Base-by-base conservation (phyloP, 1,140 invertebrate species). In the Drosophila lacteicornis region DNA sequence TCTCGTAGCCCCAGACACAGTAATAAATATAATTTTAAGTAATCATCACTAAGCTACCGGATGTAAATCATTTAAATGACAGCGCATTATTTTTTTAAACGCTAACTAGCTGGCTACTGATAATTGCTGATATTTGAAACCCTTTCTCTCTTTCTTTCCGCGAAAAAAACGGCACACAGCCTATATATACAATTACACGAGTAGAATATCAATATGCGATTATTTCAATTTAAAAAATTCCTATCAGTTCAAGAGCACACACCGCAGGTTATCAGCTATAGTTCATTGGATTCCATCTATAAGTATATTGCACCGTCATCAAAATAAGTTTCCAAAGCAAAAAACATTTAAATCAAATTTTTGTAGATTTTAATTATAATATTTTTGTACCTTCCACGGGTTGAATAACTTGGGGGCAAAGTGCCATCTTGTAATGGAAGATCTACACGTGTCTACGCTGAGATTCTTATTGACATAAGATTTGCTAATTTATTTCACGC, bases 211-310 rank as follows among this genome's bases (percentile, higher is more conserved):
- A 22, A 53, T 19, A 17, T 13, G 42, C 55, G 38, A 67, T 36
- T 69, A 47, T 19, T 53, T 33, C 0, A 2, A 50, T 17, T 40
- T 22, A 40, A 53, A 53, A 40, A 22, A 60, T 77, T 47, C 42
- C n/a, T 68, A 77, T 77, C 75, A 65, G 71, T 66, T 57, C 36
- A 71, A 71, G 51, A 70, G 17, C 56, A 17, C 19, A 49, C 38
- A 57, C 5, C 27, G 42, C 4, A 53, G 63, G 55, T 68, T 77
- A 77, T 77, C 62, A 45, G 42, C 27, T 53, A 3, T 63, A 58
- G 40, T 58, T 66, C 40, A 58, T 47, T 63, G 33, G 25, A 42
- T 45, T 45, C 25, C 4, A 46, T 47, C 27, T 58, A n/a, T 40
- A 51, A 19, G 13, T 43, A 30, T 38, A 63, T 8, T 33, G 50